Percentiles rank a stretch among this genome's conserved stretches.
Conservation (phyloP, 2,797 vertebrate species). For the Lepus townsendii region DNA sequence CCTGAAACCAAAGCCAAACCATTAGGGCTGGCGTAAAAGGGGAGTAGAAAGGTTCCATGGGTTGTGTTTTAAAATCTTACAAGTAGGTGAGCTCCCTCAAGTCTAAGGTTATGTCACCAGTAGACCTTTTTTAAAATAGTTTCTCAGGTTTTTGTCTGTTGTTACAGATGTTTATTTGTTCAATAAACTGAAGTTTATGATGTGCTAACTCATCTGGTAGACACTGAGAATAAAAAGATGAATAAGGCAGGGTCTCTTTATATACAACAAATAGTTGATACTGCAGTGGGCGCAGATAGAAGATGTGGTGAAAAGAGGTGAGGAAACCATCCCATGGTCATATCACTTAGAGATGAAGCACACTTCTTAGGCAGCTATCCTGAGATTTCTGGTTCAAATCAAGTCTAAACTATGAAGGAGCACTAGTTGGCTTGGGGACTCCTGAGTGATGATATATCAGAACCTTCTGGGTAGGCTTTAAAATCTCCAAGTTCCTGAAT, state of each 20-base stretch:
- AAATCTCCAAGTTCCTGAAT: not conserved
- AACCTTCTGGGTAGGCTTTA: not conserved
- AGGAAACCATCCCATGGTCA: not conserved
- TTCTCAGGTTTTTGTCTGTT: not conserved
- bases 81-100: not conserved
- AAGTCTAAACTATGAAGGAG: not conserved
- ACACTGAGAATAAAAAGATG: not conserved
- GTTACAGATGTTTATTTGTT: not conserved
- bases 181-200: not conserved
- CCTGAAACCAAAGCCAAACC: not conserved
- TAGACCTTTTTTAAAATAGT: not conserved
- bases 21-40: not conserved
- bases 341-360: not conserved
- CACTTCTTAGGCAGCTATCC: not conserved
- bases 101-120: not conserved
- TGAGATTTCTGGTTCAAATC: slow-evolving; percentile 10
- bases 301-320: slow-evolving; percentile 34
- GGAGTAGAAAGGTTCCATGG: too few species aligned
- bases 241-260: not conserved
- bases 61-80: slow-evolving; percentile 25
- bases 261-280: not conserved
- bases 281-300: not conserved
- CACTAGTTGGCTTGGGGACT: not conserved
- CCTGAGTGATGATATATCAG: not conserved
- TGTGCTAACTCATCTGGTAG: not conserved